Conservation (phyloP, 2,888 invertebrate species). For the Oligia fasciuncula region DNA sequence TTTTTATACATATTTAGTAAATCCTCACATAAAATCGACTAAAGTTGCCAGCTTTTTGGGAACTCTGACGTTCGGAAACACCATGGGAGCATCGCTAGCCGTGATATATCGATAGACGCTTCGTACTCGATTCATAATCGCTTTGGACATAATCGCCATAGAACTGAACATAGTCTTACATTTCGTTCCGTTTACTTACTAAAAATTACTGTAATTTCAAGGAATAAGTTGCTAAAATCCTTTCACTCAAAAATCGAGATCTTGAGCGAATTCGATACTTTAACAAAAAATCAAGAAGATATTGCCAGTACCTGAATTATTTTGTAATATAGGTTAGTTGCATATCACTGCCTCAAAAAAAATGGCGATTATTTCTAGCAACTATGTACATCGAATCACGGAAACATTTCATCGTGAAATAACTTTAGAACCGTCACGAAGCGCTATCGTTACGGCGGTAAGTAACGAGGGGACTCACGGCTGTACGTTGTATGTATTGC, state of each 20-base stretch:
- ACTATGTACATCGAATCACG: not conserved
- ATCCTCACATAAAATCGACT: slow-evolving; percentile 64
- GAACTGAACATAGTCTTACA: not conserved
- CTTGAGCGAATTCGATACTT: slow-evolving; percentile 11
- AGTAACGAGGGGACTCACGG: slow-evolving; percentile 52
- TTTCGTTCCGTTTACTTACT: not conserved
- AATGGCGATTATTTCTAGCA: slow-evolving; percentile 26
- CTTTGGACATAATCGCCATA: slow-evolving; percentile 42
- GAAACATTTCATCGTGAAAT: not conserved
- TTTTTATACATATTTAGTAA: slow-evolving; percentile 55
- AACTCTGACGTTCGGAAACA: slow-evolving; percentile 77
- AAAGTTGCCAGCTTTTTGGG: slow-evolving; percentile 72
- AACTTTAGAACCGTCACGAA: slow-evolving; percentile 44
- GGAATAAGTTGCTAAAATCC: slow-evolving; percentile 19
- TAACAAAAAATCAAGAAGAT: not conserved
- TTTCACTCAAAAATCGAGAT: slow-evolving; percentile 41
- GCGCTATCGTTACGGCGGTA: slow-evolving; percentile 48
- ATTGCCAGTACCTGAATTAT: not conserved
- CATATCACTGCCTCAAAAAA: not conserved
- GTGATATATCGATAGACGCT: slow-evolving; percentile 56
- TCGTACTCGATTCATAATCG: slow-evolving; percentile 53
- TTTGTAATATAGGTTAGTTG: not conserved
- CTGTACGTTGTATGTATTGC: slow-evolving; percentile 58
- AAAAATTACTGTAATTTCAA: slow-evolving; percentile 24
- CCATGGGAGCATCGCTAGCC: slow-evolving; percentile 75